Evolutionary conservation across 64 coral and sea anemone species (phyloP), one percentile per base, ranked within the genome.

Genomic region (Dendronephthya gigantea): DNA sequence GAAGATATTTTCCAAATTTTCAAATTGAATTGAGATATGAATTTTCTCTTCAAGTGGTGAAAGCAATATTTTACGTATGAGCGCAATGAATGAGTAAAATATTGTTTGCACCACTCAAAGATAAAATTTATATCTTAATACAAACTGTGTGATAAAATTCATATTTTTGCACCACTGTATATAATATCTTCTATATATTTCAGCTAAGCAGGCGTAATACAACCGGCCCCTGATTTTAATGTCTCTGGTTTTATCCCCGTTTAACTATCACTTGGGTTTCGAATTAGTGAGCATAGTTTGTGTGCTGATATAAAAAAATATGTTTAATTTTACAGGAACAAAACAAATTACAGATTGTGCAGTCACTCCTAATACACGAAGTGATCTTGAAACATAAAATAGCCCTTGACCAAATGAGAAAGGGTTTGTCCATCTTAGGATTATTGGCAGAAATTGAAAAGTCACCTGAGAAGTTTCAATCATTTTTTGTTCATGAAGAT

Each of bases 391-490:
- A 88, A 32, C 87, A 58, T 38, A 88, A 83, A 88, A 81, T 14
- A 88, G 87, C 81, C 4, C 87, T 88, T 40, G 87, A 88, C 38
- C 65, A 87, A 25, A 74, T 87, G 62, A 38, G 87, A 83, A 88
- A 88, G 14, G 79, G 87, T n/a, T 62, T 88, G 82, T 36, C 87
- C 30, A 59, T 88, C 81, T 43, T 88, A 81, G 87, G 87, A 27
- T 40, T 83, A 6, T 30, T 88, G 50, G 79, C 52, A 62, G 87
- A 88, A 83, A 83, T 83, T 82, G 55, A 88, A 30, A 88, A 83
- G 56, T 76, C 33, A 19, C 87, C 87, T 62, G 55, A 81, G 4
- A 88, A 88, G 52, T 88, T 88, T 30, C 48, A 83, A 68, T 49
- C 81, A 6, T 48, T 87, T 48, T 87, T 87, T 76, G 66, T 87